These are phyloP conservation scores for Rhagophthalmus giganteus DNA, from an alignment of 2,888 invertebrate species.

Conservation along the genomic window DNA sequence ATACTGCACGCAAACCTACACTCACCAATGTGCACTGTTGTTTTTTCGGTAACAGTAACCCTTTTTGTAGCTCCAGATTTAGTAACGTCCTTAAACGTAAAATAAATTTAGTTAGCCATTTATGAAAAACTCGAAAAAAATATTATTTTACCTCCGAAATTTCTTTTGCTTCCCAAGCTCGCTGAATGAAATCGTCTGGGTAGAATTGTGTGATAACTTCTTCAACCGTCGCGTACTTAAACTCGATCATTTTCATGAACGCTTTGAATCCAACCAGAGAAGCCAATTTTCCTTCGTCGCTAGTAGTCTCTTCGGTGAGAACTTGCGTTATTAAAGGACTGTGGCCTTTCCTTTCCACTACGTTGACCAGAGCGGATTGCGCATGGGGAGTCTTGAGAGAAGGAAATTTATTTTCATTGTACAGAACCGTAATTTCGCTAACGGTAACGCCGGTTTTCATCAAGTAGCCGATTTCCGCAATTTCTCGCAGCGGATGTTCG, in stretches of 20 bases:
- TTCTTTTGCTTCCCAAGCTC: conserved; percentile 78
- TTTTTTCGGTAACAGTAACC: conserved; percentile 55
- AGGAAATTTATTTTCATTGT: conserved; percentile 78
- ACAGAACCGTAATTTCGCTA: conserved; percentile 75
- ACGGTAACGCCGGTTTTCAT: conserved; percentile 75
- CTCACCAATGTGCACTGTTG: conserved; percentile 57
- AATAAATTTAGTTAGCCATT: neutral
- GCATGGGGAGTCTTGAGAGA: conserved; percentile 78
- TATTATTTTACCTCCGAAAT: conserved; percentile 63
- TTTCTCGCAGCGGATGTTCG: conserved; percentile 75
- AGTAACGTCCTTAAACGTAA: conserved; percentile 45
- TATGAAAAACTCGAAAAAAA: conserved; percentile 3
- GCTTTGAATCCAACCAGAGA: conserved; percentile 84
- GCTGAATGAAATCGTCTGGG: conserved; percentile 80
- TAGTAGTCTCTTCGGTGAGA: conserved; percentile 76
- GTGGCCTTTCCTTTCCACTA: conserved; percentile 82
- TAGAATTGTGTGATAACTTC: conserved; percentile 81
- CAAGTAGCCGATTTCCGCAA: conserved; percentile 80
- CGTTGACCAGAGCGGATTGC: conserved; percentile 80
- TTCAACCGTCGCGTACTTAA: conserved; percentile 78
- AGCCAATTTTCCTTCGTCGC: conserved; percentile 75
- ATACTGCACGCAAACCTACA: conserved; percentile 38
- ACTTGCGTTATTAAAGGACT: conserved; percentile 80
- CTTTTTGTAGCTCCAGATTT: conserved; percentile 53
- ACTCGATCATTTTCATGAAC: conserved; percentile 82